Percentiles rank a stretch among this genome's conserved stretches.
These are phyloP conservation scores for Ophion obscuratus DNA, from an alignment of 2,888 invertebrate genomes.

Conservation along the genomic window DNA sequence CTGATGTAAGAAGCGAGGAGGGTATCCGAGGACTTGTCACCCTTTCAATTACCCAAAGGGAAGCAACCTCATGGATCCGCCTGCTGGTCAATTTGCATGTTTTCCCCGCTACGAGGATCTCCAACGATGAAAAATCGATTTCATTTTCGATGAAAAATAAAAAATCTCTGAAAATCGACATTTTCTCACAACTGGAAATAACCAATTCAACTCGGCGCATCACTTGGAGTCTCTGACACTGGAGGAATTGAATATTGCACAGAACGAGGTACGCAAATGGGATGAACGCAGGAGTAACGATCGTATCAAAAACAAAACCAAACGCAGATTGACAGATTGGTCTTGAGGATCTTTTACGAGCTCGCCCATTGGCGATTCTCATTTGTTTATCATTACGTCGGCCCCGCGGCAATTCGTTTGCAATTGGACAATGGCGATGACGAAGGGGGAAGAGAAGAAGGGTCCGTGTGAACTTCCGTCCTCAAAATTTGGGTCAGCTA, in stretches of 20 bases:
- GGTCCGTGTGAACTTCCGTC: constrained; percentile 59
- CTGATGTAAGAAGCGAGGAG: too few relatives aligned
- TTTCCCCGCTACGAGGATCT: too few relatives aligned
- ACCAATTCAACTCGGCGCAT: too few relatives aligned
- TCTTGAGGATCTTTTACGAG: constrained; percentile 46
- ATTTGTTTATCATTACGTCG: constrained; percentile 67
- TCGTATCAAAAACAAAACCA: constrained; percentile 20
- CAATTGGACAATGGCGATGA: constrained; percentile 59
- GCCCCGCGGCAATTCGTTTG: constrained; percentile 23
- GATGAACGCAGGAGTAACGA: neutral
- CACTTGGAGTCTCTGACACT: too few relatives aligned
- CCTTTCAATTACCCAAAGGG: too few relatives aligned
- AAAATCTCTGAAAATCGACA: too few relatives aligned
- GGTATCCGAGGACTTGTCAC: too few relatives aligned
- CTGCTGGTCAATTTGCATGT: too few relatives aligned
- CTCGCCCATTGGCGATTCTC: constrained; percentile 35
- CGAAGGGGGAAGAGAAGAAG: constrained; percentile 41
- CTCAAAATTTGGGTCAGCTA: constrained; percentile 69
- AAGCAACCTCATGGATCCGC: too few relatives aligned
- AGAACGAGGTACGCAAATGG: neutral
- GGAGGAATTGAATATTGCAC: neutral
- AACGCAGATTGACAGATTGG: constrained; percentile 57
- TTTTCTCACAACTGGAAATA: too few relatives aligned
- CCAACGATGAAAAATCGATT: too few relatives aligned
- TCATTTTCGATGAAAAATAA: too few relatives aligned